Evolutionary conservation across 2,797 vertebrate species (phyloP).

Genomic region (Danio albolineatus): DNA sequence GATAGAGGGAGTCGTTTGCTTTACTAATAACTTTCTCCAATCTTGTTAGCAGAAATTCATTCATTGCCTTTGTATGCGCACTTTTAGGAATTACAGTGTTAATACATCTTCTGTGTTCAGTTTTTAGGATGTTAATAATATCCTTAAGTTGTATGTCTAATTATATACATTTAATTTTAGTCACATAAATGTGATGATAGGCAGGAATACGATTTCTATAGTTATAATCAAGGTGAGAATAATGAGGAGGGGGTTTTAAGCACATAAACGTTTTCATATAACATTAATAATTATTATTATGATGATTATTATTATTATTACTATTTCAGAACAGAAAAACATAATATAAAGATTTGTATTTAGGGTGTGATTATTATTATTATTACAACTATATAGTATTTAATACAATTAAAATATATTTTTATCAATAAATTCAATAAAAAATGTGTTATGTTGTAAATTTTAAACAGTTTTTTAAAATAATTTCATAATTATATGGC

Average conservation of each 20-base stretch:
- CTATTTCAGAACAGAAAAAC: too few species aligned
- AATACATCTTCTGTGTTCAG: background rate
- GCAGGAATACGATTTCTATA: background rate
- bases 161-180: background rate
- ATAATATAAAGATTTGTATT: background rate
- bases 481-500: too few species aligned
- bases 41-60: background rate
- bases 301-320: too few species aligned
- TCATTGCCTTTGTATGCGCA: background rate
- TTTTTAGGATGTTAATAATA: background rate
- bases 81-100: background rate
- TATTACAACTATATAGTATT: too few species aligned
- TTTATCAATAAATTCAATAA: too few species aligned
- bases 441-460: too few species aligned
- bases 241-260: background rate
- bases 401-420: too few species aligned
- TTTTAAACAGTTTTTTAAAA: too few species aligned
- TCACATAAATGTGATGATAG: background rate
- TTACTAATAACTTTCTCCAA: slow-evolving; percentile 20
- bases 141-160: background rate
- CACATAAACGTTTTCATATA: background rate
- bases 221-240: background rate
- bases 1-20: slow-evolving; percentile 58
- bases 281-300: background rate
- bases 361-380: background rate